Base-by-base conservation (phyloP, 2,113 vertebrate genomes). In the Aegotheles bennettii region DNA sequence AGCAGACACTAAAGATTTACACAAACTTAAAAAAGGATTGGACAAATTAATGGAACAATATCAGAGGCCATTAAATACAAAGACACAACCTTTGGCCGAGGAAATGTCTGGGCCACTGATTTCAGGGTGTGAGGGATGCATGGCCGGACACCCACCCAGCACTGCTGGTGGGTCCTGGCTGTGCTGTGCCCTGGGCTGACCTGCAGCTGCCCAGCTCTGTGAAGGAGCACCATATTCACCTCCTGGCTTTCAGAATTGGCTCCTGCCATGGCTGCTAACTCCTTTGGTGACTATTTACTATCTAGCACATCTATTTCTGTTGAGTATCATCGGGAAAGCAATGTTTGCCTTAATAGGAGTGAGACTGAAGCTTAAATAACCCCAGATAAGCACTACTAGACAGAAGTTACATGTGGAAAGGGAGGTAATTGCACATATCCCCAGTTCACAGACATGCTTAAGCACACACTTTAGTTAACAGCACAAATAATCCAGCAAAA, bases 161-260 rank as follows among this genome's bases (percentile, higher is more conserved):
- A 7, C 43, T 20, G 61, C 51, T 26, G 31, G 36, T 3, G 16
- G 26, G 31, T 36, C 20, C 64, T 5, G 2, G 17, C 25, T 9
- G 21, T 1, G 1, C 14, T 4, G 31, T 18, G n/a, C 57, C 43
- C 23, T 17, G 13, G 15, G 28, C 65, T 57, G 36, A 43, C 33
- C 50, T 8, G 0, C 87, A 40, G 56, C 50, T 23, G 31, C 79
- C 20, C 21, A 23, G 56, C 24, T 43, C 57, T 18, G 28, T 6
- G 0, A 18, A 5, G 31, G 16, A 53, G 45, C n/a, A 21, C 11
- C 0, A 0, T 4, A 8, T 7, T 35, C 51, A n/a, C 23, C 31
- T 20, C 40, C 29, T 0, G 0, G n/a, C n/a, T 59, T 18, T 33
- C 59, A 60, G 73, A 31, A 19, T 2, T 28, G 29, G 53, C n/a